A percentile compares a stretch with the other conserved stretches of the same genome.
Evolutionary conservation across 1,140 invertebrate species (phyloP).

Genomic region (Papilio glaucus): DNA sequence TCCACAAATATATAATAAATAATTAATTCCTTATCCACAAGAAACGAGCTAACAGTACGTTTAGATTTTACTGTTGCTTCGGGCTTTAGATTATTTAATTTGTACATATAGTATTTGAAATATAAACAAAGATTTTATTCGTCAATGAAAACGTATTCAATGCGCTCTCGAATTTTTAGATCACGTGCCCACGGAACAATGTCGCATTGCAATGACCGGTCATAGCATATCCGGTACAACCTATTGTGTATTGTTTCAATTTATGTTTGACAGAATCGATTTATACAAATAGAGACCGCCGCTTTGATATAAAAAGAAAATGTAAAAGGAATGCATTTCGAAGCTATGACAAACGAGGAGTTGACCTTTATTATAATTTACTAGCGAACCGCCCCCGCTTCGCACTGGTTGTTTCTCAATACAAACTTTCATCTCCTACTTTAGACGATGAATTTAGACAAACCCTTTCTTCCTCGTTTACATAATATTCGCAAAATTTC

Average conservation of each 20-base stretch:
- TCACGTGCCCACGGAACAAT: slow-evolving; percentile 11
- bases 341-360: background rate
- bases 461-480: no score
- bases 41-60: no score
- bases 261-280: slow-evolving; percentile 37
- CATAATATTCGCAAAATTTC: no score
- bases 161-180: background rate
- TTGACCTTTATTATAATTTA: background rate
- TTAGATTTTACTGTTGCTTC: no score
- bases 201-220: background rate
- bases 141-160: background rate
- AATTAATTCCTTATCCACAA: no score
- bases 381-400: no score
- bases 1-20: background rate
- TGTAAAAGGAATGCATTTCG: slow-evolving; percentile 11
- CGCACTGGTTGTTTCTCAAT: no score
- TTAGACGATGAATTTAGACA: no score
- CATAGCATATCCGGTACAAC: slow-evolving; percentile 28
- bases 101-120: no score
- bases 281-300: slow-evolving; percentile 27
- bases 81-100: no score
- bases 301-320: slow-evolving; percentile 24
- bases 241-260: slow-evolving; percentile 37
- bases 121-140: background rate
- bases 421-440: no score